phyloP scores from a whole-genome alignment of 2,797 vertebrate genomes.

The Crax fasciolata region DNA sequence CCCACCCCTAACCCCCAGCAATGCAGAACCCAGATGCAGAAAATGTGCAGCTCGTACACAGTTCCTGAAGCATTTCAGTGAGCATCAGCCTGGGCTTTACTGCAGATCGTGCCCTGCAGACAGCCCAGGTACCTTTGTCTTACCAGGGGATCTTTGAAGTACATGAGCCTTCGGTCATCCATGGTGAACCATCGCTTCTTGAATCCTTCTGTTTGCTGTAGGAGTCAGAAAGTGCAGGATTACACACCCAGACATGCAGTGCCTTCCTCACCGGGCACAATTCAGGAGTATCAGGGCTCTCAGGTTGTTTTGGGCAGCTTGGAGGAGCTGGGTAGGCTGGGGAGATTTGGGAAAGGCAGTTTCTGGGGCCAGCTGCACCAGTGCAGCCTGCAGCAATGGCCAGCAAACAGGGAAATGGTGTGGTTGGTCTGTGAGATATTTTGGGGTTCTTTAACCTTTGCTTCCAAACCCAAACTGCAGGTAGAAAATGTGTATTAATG shows the following conservation, averaged over 20 bases:
- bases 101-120: neutral
- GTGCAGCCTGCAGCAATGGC: neutral
- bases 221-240: neutral
- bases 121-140: conserved; percentile 31
- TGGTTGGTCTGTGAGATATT: neutral
- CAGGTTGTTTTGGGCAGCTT: too few species aligned
- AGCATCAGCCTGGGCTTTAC: neutral
- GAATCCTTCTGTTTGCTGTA: conserved; percentile 96
- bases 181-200: conserved; percentile 98
- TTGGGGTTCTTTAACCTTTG: neutral
- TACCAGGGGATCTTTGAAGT: conserved; percentile 98
- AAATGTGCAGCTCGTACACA: neutral
- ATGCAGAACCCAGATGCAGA: neutral
- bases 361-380: neutral
- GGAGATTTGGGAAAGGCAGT: fast-evolving
- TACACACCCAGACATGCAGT: neutral
- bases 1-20: neutral
- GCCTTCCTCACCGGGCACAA: fast-evolving
- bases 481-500: neutral
- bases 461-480: neutral
- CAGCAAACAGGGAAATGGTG: neutral
- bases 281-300: neutral
- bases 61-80: neutral
- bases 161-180: conserved; percentile 98
- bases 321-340: neutral